phyloP scores from a whole-genome alignment of 2,797 vertebrate species.

The Centroberyx gerrardi region DNA sequence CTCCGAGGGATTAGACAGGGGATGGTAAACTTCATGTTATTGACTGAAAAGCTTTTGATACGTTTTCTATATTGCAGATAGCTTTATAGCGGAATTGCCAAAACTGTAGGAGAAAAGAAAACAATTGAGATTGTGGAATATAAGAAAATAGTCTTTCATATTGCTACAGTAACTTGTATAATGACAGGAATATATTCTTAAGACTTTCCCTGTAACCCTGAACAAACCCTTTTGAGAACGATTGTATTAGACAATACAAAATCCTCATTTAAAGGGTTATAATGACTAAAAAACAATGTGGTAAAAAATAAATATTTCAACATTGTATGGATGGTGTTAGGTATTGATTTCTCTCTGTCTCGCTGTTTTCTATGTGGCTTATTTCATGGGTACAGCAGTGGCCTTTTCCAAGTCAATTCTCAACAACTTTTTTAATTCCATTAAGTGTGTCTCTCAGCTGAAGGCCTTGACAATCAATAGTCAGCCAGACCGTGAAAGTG shows the following conservation, averaged over 20 bases:
- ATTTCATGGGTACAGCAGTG: slow-evolving; percentile 37
- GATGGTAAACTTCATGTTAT: too few relatives aligned
- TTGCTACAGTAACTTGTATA: background rate
- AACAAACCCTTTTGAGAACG: background rate
- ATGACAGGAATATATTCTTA: background rate
- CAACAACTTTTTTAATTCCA: slow-evolving; percentile 75
- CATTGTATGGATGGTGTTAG: slow-evolving; percentile 47
- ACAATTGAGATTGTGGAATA: too few relatives aligned
- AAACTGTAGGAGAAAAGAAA: too few relatives aligned
- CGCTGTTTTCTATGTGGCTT: slow-evolving; percentile 45
- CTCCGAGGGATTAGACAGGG: too few relatives aligned
- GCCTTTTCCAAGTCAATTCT: slow-evolving; percentile 72
- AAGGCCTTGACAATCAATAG: slow-evolving; percentile 74
- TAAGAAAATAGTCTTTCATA: too few relatives aligned
- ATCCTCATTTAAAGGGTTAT: slow-evolving; percentile 25
- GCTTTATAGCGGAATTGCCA: background rate
- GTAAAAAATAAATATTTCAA: slow-evolving; percentile 39
- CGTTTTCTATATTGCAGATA: background rate
- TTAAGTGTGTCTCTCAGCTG: slow-evolving; percentile 67
- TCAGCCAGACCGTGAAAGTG: slow-evolving; percentile 75
- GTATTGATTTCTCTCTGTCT: slow-evolving; percentile 67
- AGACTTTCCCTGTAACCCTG: too few relatives aligned
- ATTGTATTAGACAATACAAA: slow-evolving; percentile 1
- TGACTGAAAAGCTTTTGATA: background rate
- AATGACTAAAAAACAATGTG: background rate